A percentile compares a stretch with the other conserved stretches of the same genome.
These are phyloP conservation scores for Drosophila infuscata DNA, from an alignment of 2,888 invertebrate genomes.

Conservation along the genomic window DNA sequence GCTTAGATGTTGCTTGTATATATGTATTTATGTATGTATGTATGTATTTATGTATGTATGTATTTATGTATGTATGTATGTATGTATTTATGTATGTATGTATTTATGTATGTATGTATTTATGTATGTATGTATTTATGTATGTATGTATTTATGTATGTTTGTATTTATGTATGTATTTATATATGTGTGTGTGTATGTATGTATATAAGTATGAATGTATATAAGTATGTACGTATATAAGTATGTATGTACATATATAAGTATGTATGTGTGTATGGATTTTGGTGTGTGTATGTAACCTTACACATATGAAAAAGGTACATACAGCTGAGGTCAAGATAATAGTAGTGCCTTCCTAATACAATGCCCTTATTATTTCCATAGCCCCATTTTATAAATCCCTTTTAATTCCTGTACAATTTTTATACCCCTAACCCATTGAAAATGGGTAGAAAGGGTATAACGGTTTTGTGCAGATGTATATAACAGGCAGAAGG, in stretches of 20 bases:
- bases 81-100: background rate
- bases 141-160: background rate
- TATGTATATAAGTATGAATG: background rate
- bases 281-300: background rate
- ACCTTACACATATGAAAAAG: background rate
- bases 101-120: no score
- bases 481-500: no score
- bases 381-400: background rate
- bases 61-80: background rate
- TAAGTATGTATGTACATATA: no score
- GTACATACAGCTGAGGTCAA: no score
- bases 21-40: no score
- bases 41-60: background rate
- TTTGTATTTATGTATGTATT: background rate
- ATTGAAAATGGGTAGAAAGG: no score
- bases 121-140: background rate
- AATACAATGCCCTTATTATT: background rate
- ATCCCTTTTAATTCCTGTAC: background rate
- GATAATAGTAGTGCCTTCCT: background rate
- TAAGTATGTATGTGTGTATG: no score
- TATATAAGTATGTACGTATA: no score
- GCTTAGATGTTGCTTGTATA: constrained; percentile 16
- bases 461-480: no score
- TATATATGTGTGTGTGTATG: background rate
- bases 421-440: background rate